phyloP scores from a whole-genome alignment of 53 echinoderm and acorn worm genomes.

The Stichopus horrens region DNA sequence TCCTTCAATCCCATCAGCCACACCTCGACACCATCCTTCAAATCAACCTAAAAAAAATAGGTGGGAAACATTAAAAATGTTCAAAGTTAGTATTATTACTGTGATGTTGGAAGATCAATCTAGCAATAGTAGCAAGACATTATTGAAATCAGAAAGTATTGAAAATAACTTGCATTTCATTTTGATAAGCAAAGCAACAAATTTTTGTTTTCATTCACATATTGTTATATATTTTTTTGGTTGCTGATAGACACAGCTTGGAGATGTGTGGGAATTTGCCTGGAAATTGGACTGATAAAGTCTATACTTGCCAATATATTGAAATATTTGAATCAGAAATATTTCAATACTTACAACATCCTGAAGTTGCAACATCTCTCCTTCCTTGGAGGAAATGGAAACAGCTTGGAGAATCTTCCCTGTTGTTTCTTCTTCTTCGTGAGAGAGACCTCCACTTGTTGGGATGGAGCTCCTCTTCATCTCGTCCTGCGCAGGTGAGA shows the following conservation, averaged over 20 bases:
- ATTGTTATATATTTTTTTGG: too few relatives aligned
- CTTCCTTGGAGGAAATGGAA: constrained; percentile 90
- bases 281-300: background rate
- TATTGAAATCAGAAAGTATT: too few relatives aligned
- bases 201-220: too few relatives aligned
- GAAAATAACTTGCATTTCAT: too few relatives aligned
- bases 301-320: too few relatives aligned
- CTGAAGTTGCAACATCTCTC: constrained; percentile 74
- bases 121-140: too few relatives aligned
- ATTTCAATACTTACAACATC: constrained; percentile 59
- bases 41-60: constrained; percentile 56
- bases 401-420: constrained; percentile 77
- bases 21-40: constrained; percentile 93
- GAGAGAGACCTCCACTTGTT: constrained; percentile 39
- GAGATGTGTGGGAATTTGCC: too few relatives aligned
- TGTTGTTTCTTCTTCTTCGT: constrained; percentile 62
- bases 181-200: too few relatives aligned
- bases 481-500: constrained; percentile 52
- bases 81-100: too few relatives aligned
- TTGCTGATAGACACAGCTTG: too few relatives aligned
- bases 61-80: background rate
- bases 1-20: constrained; percentile 91
- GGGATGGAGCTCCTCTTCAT: constrained; percentile 27
- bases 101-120: too few relatives aligned
- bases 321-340: background rate